phyloP scores from a whole-genome alignment of 2,113 vertebrate genomes.

The Fukomys damarensis region DNA sequence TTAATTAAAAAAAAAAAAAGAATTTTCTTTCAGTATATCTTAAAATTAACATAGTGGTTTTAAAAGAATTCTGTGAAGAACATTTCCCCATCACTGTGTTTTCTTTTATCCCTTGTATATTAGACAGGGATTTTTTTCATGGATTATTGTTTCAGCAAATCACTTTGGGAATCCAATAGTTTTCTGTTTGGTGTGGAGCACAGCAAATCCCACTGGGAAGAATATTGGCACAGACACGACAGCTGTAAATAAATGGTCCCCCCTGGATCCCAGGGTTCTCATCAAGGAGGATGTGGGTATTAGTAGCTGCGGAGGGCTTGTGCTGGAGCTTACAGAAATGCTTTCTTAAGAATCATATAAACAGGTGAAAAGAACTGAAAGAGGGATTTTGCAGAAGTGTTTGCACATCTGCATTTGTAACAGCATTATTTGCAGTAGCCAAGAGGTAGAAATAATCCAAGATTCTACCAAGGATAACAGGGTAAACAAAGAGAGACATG shows the following conservation, averaged over 20 bases:
- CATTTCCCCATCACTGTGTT: background rate
- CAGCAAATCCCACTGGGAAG: background rate
- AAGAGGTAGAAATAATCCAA: background rate
- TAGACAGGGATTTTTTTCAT: background rate
- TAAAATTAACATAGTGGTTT: background rate
- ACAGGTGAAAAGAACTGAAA: background rate
- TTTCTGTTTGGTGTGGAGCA: background rate
- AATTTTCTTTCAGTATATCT: background rate
- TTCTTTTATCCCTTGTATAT: background rate
- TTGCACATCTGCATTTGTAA: background rate
- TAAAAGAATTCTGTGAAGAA: background rate
- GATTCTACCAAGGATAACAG: background rate
- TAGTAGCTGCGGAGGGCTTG: background rate
- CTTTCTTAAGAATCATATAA: background rate
- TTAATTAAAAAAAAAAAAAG: background rate
- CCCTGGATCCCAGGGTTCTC: too few species aligned
- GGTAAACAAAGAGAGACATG: background rate
- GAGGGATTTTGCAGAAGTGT: background rate
- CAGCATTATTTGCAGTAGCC: background rate
- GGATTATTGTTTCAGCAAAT: background rate
- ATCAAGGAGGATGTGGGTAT: accelerated
- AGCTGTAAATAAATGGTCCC: background rate
- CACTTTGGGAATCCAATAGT: background rate
- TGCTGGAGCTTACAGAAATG: background rate
- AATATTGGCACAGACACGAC: background rate